phyloP scores from a whole-genome alignment of 1,140 invertebrate genomes.

The Littorina saxatilis region DNA sequence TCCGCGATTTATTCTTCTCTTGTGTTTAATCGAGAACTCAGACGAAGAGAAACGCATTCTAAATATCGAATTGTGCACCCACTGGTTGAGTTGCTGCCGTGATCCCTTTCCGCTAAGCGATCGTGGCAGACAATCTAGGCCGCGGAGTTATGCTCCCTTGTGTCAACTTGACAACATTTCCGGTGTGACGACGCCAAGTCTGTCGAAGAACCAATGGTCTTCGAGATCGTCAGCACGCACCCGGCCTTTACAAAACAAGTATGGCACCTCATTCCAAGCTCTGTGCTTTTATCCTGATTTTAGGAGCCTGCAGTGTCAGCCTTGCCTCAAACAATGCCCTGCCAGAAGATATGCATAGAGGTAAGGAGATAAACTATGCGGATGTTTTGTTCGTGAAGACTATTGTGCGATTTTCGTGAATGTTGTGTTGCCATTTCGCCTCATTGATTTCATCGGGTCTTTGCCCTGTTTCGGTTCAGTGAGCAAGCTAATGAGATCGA shows the following conservation, averaged over 20 bases:
- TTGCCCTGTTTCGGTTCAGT: conserved; percentile 18
- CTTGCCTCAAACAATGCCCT: not conserved
- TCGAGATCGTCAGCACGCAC: not conserved
- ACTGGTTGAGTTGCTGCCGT: no score
- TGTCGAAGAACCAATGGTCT: conserved; percentile 16
- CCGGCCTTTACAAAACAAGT: not conserved
- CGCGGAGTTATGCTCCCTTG: conserved; percentile 25
- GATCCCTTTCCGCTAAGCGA: no score
- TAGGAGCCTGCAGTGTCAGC: not conserved
- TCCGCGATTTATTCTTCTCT: no score
- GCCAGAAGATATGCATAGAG: conserved; percentile 28
- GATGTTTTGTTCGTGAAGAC: no score
- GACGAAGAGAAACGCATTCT: no score
- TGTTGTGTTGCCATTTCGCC: no score
- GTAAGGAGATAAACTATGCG: not conserved
- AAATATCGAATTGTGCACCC: no score
- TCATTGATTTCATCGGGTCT: no score
- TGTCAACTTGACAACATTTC: conserved; percentile 45
- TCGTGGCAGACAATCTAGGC: no score
- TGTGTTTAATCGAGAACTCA: no score
- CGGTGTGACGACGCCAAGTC: conserved; percentile 40
- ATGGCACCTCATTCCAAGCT: not conserved
- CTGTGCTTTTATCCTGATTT: not conserved
- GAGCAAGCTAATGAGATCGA: conserved; percentile 8
- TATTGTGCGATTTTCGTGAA: no score